Evolutionary conservation across 2,888 invertebrate genomes (phyloP), one percentile per base, ranked within the genome.

Genomic region (Reticulitermes lucifugus): DNA sequence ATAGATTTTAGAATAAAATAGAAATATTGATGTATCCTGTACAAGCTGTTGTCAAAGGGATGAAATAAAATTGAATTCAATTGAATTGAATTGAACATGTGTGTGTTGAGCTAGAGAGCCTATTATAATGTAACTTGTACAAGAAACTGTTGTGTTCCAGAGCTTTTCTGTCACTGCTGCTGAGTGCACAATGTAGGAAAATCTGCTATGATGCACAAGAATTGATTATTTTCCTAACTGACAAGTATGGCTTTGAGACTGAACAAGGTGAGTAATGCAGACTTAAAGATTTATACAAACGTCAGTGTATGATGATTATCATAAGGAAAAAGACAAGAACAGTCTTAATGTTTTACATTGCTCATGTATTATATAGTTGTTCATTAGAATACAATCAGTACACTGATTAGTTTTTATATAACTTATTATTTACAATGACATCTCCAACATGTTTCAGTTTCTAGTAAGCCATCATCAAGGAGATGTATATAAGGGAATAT

Each of bases 181-280:
- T 92, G 7, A 77, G 65, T 7, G 86, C 88, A 83, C 88, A 88
- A 0, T 90, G 89, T 70, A 89, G 88, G 59, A 88, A 91, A 7
- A 88, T 92, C 71, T 92, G 92, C 87, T 92, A 90, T 86, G 91
- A 91, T 70, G 91, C 90, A 9, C 92, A 91, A 88, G 87, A 87
- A 43, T 80, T 92, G 22, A 88, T 92, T 1, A 90, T 90, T 71
- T 90, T 91, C 87, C 87, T 92, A 0, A 88, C 89, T 84, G 88
- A 89, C 9, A 86, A 88, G 43, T 89, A 90, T 80, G 87, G 88
- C 14, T 87, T 91, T 22, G 87, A 90, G 46, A 12, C 46, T n/a
- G 85, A 90, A 1, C 86, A 88, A 46, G 87, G 88, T 86, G 87
- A 73, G 1, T 29, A 29, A 29, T 35, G 21, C 10, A 29, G 29